Evolutionary conservation across 1,140 invertebrate genomes (phyloP).

Genomic region (Drosophila insularis): DNA sequence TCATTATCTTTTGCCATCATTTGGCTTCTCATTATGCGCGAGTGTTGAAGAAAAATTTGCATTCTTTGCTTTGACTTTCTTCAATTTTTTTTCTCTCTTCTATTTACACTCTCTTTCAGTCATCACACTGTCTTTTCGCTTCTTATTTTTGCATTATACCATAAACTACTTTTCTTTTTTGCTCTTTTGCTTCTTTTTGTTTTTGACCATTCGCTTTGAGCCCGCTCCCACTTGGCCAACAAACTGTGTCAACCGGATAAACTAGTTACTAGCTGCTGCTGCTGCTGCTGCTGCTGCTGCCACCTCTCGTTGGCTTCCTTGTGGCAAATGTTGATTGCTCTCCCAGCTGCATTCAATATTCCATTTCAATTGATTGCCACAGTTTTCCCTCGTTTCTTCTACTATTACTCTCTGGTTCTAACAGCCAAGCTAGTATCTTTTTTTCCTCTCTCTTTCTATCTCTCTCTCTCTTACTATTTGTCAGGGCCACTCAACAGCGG

Average conservation of each 20-base stretch:
- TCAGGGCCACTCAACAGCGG: neutral
- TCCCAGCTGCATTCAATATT: slow-evolving; percentile 55
- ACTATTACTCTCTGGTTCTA: slow-evolving; percentile 27
- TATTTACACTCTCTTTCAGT: slow-evolving; percentile 29
- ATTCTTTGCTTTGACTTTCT: slow-evolving; percentile 61
- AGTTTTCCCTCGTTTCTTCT: slow-evolving; percentile 32
- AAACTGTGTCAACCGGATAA: slow-evolving; percentile 74
- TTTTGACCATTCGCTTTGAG: neutral
- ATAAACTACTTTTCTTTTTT: slow-evolving; percentile 60
- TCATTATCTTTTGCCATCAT: slow-evolving; percentile 12
- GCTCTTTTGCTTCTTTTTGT: neutral
- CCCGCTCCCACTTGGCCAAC: slow-evolving; percentile 52
- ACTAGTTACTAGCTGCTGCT: slow-evolving; percentile 65
- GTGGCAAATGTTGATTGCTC: slow-evolving; percentile 71
- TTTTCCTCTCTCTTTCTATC: too few species aligned
- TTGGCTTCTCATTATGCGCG: slow-evolving; percentile 31
- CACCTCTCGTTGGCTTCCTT: slow-evolving; percentile 35
- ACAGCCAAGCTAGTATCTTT: neutral
- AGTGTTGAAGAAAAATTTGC: slow-evolving; percentile 52
- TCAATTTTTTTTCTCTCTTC: slow-evolving; percentile 36
- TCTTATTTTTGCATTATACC: slow-evolving; percentile 35
- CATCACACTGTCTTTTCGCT: slow-evolving; percentile 34
- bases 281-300: neutral
- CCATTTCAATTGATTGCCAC: slow-evolving; percentile 66
- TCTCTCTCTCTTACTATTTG: neutral